phyloP scores from a whole-genome alignment of 1,140 invertebrate species.

The Zaprionus camerounensis region DNA sequence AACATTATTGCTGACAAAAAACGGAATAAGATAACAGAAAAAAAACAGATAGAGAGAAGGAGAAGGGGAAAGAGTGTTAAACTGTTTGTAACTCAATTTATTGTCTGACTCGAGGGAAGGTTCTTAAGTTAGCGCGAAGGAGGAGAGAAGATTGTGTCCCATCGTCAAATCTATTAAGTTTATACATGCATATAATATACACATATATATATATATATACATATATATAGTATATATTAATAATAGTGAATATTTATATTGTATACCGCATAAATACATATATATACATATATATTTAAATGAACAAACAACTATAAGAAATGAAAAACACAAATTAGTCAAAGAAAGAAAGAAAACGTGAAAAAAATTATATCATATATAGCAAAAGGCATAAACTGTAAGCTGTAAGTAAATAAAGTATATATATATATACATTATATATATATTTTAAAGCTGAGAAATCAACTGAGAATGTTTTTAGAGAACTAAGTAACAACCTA shows the following conservation, averaged over 20 bases:
- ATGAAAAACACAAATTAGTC: constrained; percentile 47
- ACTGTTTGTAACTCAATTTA: constrained; percentile 76
- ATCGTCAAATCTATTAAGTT: constrained; percentile 80
- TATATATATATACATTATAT: constrained; percentile 66
- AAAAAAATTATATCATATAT: constrained; percentile 49
- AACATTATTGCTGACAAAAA: constrained; percentile 76
- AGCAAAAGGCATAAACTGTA: constrained; percentile 54
- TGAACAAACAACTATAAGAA: constrained; percentile 18
- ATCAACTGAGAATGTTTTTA: constrained; percentile 75
- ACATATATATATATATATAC: constrained; percentile 52
- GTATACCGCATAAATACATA: constrained; percentile 58
- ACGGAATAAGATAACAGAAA: constrained; percentile 34
- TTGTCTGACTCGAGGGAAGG: constrained; percentile 56
- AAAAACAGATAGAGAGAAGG: constrained; percentile 16
- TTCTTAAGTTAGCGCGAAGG: constrained; percentile 63
- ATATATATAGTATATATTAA: constrained; percentile 58
- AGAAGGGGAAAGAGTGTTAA: too few relatives aligned
- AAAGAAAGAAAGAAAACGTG: constrained; percentile 28
- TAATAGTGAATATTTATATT: constrained; percentile 72
- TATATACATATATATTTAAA: constrained; percentile 41
- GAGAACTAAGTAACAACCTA: constrained; percentile 81
- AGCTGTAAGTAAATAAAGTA: constrained; percentile 27
- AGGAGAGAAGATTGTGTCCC: constrained; percentile 71
- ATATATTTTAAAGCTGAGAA: constrained; percentile 72
- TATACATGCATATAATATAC: constrained; percentile 65